Percentiles rank a stretch among this genome's conserved stretches.
These are phyloP conservation scores for Abrostola tripartita DNA, from an alignment of 2,888 invertebrate genomes.

Conservation along the genomic window DNA sequence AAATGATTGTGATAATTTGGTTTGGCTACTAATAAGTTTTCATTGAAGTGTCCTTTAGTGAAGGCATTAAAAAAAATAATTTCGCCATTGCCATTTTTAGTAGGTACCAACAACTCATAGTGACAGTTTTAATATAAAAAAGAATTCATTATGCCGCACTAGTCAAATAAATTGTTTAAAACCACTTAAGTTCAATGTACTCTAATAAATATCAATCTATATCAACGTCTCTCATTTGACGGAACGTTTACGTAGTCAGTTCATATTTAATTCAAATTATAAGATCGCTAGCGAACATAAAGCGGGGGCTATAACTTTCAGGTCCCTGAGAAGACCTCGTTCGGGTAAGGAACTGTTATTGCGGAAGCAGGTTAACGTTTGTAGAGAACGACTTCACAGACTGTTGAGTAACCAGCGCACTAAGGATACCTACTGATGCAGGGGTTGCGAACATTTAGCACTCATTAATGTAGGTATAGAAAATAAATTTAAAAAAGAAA, in stretches of 20 bases:
- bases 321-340: constrained; percentile 53
- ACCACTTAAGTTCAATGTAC: too few relatives aligned
- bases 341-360: constrained; percentile 71
- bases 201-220: constrained; percentile 3
- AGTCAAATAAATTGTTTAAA: too few relatives aligned
- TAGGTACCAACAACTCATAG: too few relatives aligned
- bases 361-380: constrained; percentile 73
- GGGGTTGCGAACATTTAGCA: constrained; percentile 17
- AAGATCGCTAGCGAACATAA: constrained; percentile 31
- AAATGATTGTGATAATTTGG: too few relatives aligned
- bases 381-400: constrained; percentile 76
- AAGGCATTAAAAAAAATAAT: too few relatives aligned
- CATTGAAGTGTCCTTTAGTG: too few relatives aligned
- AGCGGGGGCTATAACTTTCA: constrained; percentile 50
- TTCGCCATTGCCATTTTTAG: too few relatives aligned
- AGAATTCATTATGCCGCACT: too few relatives aligned
- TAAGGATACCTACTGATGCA: constrained; percentile 35
- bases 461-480: not conserved
- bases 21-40: too few relatives aligned
- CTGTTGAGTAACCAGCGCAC: constrained; percentile 69
- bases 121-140: too few relatives aligned
- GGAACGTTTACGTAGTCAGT: constrained; percentile 17
- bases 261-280: constrained; percentile 41
- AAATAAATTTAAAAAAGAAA: not conserved
- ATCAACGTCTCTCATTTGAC: constrained; percentile 21